Conservation (phyloP, 2,888 invertebrate species). For the Tipula confusa region DNA sequence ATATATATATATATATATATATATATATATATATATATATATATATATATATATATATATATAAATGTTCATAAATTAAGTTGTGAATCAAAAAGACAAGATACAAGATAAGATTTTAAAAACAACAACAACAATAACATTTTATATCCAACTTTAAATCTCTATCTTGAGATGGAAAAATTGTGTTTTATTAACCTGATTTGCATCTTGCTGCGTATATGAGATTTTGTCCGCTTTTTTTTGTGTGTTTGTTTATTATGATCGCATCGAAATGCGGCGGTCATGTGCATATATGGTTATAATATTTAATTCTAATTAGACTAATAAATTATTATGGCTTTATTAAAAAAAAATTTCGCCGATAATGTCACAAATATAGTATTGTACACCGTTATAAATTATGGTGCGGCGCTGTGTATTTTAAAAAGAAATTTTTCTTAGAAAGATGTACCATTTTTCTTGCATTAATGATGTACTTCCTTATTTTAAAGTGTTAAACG, state of each 20-base stretch:
- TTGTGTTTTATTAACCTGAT: conserved; percentile 9
- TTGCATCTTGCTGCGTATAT: not conserved
- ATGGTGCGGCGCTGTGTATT: too few relatives aligned
- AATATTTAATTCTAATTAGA: not conserved
- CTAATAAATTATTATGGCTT: not conserved
- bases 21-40: too few relatives aligned
- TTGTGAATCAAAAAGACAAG: conserved; percentile 29
- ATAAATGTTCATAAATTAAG: conserved; percentile 20
- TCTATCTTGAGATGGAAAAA: not conserved
- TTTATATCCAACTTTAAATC: not conserved
- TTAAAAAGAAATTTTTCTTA: too few relatives aligned
- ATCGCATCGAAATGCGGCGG: not conserved
- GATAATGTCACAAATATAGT: not conserved
- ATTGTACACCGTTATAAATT: not conserved
- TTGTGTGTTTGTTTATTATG: not conserved
- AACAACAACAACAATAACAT: not conserved
- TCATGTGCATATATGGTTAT: conserved; percentile 5
- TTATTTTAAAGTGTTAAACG: too few relatives aligned
- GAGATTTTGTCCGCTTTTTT: not conserved
- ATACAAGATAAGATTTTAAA: conserved; percentile 30
- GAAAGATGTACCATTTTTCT: too few relatives aligned
- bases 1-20: too few relatives aligned
- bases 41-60: too few relatives aligned
- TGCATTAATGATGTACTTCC: too few relatives aligned
- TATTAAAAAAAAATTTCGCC: not conserved